phyloP scores from a whole-genome alignment of 2,797 vertebrate species.

The Manis javanica region DNA sequence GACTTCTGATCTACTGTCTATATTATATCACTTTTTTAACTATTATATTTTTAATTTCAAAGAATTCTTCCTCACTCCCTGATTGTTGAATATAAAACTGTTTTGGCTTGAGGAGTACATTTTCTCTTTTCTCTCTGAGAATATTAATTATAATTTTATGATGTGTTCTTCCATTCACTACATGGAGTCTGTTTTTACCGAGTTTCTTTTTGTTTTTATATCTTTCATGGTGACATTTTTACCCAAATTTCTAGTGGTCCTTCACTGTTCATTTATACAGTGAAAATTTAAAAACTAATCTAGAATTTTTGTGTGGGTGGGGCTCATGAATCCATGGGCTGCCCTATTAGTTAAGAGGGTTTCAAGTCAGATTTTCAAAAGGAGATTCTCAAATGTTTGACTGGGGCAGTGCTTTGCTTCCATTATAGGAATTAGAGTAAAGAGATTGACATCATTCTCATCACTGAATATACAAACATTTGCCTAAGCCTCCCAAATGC shows the following conservation, averaged over 20 bases:
- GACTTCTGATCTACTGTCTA: too few relatives aligned
- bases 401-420: not conserved
- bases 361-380: not conserved
- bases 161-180: not conserved
- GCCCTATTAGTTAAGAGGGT: not conserved
- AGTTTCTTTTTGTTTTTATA: constrained; percentile 1
- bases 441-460: not conserved
- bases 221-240: not conserved
- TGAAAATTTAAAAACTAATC: not conserved
- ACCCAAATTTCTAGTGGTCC: not conserved
- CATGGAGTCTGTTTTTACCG: not conserved
- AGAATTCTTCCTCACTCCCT: not conserved
- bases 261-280: not conserved
- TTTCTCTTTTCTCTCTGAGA: constrained; percentile 33
- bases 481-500: not conserved
- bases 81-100: not conserved
- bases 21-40: not conserved
- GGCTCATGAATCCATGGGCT: not conserved
- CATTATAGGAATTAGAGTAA: not conserved
- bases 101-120: constrained; percentile 2
- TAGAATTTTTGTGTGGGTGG: not conserved
- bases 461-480: not conserved
- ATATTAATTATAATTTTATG: not conserved
- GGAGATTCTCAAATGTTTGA: not conserved
- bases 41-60: constrained; percentile 35